phyloP scores from a whole-genome alignment of 1,140 invertebrate genomes.

The Dendrolimus kikuchii region DNA sequence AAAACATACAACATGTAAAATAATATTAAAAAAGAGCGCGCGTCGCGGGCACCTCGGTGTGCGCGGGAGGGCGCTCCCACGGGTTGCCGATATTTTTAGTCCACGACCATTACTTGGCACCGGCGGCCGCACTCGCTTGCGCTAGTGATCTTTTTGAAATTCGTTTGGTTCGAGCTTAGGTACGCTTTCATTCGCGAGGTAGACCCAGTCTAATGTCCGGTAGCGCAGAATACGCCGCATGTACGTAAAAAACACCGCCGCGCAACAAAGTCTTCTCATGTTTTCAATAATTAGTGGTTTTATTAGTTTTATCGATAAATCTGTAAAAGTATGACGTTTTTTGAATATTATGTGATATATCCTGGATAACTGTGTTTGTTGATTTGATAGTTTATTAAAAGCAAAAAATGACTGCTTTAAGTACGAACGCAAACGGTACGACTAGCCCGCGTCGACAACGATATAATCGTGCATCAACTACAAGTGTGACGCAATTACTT shows the following conservation, averaged over 20 bases:
- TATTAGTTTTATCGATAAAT: neutral
- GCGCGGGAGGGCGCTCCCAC: constrained; percentile 71
- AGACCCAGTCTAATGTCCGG: constrained; percentile 43
- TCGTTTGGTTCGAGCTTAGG: constrained; percentile 53
- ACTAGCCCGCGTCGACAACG: constrained; percentile 73
- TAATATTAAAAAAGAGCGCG: constrained; percentile 63
- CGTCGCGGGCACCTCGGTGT: constrained; percentile 51
- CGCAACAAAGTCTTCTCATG: constrained; percentile 4
- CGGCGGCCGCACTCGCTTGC: constrained; percentile 63
- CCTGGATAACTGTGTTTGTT: constrained; percentile 45
- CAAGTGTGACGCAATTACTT: constrained; percentile 87
- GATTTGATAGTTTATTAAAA: constrained; percentile 19
- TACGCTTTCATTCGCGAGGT: constrained; percentile 51
- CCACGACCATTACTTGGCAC: constrained; percentile 69
- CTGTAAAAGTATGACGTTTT: constrained; percentile 43
- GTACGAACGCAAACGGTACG: constrained; percentile 35
- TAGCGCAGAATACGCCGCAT: constrained; percentile 25
- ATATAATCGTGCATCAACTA: constrained; percentile 83
- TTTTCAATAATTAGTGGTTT: constrained; percentile 1
- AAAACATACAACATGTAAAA: constrained; percentile 28
- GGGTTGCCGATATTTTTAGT: constrained; percentile 71
- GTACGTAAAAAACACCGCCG: constrained; percentile 11
- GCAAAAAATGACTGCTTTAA: constrained; percentile 45
- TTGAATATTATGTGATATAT: constrained; percentile 44
- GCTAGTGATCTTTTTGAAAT: constrained; percentile 67